Conservation (phyloP, 2,113 vertebrate species). For the Indicator indicator region DNA sequence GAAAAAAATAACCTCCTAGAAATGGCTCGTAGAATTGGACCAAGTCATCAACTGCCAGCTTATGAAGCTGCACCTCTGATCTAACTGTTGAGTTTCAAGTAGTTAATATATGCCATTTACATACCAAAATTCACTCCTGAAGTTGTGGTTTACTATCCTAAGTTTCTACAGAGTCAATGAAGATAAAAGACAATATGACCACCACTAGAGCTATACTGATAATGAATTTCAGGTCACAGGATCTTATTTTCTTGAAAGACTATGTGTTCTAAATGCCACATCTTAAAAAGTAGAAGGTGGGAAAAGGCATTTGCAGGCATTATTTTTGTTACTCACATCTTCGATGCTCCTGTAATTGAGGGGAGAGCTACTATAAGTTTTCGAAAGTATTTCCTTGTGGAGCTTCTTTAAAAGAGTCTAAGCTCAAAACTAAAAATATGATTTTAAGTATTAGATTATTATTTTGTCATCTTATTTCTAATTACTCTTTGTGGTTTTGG, state of each 20-base stretch:
- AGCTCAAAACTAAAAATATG: background rate
- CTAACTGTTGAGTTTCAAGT: background rate
- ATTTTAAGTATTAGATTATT: background rate
- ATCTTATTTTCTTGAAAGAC: too few species aligned
- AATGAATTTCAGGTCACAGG: background rate
- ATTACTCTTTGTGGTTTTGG: background rate
- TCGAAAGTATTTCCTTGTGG: background rate
- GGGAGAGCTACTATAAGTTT: background rate
- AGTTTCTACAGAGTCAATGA: background rate
- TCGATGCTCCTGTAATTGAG: background rate
- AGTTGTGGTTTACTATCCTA: background rate
- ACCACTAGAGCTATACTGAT: background rate
- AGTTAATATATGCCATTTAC: background rate
- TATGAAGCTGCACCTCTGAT: background rate
- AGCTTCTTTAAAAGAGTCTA: background rate
- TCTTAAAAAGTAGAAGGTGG: background rate
- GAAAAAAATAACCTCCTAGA: background rate
- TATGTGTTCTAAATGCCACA: background rate
- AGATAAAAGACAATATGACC: accelerated
- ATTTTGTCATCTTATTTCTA: background rate
- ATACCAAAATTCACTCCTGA: background rate
- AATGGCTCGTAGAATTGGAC: accelerated
- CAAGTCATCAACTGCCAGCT: background rate
- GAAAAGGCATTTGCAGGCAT: background rate
- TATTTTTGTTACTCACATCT: background rate